Percentiles rank a stretch among this genome's conserved stretches.
Evolutionary conservation across 2,113 vertebrate genomes (phyloP).

Genomic region (Nothocercus julius): DNA sequence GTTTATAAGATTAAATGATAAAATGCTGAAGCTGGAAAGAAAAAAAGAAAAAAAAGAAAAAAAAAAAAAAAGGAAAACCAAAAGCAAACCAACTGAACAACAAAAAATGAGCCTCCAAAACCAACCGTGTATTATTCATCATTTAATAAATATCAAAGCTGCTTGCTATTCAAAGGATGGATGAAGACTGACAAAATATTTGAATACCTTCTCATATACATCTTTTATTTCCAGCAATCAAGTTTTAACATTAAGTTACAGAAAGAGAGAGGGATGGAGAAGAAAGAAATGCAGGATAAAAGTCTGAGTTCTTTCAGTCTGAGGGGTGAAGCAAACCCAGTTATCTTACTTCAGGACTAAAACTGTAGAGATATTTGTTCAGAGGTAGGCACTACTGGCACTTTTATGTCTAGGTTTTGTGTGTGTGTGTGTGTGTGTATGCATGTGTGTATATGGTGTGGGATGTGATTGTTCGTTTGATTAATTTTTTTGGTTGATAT

Average conservation of each 20-base stretch:
- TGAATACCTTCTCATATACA: background rate
- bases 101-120: background rate
- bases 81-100: background rate
- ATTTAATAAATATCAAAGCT: background rate
- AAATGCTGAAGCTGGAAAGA: background rate
- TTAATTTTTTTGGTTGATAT: background rate
- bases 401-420: background rate
- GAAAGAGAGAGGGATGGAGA: background rate
- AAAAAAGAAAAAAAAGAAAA: background rate
- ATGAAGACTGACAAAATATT: background rate
- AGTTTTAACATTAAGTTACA: background rate
- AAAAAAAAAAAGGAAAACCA: background rate
- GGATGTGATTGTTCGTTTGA: accelerated
- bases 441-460: background rate
- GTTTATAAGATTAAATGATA: background rate
- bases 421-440: background rate
- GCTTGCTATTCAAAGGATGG: background rate
- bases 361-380: background rate
- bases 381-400: background rate
- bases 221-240: background rate
- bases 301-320: background rate
- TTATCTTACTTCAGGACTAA: background rate
- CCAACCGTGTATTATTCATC: accelerated
- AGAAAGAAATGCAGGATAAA: background rate
- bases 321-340: background rate